Percentiles rank a stretch among this genome's conserved stretches.
These are phyloP conservation scores for Tolypeutes matacus DNA, from an alignment of 2,797 vertebrate genomes.

Conservation along the genomic window DNA sequence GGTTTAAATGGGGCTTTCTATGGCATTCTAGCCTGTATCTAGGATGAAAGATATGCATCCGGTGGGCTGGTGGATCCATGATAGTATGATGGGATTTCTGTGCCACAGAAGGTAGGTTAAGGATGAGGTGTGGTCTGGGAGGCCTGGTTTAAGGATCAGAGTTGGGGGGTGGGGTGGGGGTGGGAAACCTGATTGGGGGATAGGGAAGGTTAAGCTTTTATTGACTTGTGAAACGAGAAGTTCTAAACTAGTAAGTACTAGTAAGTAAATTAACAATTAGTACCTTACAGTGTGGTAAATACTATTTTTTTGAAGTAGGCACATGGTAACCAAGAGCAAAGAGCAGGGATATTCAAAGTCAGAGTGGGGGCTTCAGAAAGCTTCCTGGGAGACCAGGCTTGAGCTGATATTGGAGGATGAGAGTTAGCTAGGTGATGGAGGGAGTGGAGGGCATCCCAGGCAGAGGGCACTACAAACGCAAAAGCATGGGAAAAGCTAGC, in stretches of 20 bases:
- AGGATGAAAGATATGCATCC: neutral
- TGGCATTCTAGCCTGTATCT: neutral
- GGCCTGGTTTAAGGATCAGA: neutral
- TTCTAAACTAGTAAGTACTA: neutral
- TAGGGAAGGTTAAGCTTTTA: neutral
- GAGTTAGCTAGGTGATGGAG: neutral
- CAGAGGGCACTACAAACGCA: neutral
- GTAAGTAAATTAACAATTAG: neutral
- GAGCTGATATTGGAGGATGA: neutral
- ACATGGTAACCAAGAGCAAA: neutral
- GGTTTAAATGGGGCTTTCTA: neutral
- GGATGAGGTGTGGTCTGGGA: accelerated
- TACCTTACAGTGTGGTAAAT: neutral
- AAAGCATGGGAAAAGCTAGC: neutral
- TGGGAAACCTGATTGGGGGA: neutral
- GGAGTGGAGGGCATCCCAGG: neutral
- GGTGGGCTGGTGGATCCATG: neutral
- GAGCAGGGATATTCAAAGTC: neutral
- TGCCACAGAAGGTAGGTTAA: neutral
- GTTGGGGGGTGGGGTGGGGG: neutral
- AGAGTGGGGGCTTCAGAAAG: neutral
- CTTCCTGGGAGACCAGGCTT: neutral
- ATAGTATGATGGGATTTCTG: neutral
- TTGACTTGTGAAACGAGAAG: neutral
- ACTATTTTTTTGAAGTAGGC: neutral